Evolutionary conservation across 23 tunicate genomes (phyloP).

Genomic region (Trididemnum nubilum): DNA sequence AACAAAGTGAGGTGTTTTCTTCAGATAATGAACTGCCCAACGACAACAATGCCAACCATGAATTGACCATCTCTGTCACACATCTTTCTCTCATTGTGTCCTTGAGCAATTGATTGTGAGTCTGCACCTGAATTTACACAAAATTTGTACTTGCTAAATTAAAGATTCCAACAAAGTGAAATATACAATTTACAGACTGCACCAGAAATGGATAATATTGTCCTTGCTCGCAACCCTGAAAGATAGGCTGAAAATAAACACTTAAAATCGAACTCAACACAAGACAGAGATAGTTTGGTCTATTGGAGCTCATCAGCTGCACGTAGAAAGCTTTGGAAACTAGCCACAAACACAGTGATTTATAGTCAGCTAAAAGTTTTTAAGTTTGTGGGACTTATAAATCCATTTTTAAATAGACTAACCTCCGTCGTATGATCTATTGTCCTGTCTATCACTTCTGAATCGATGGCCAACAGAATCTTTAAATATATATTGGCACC

Average conservation of each 20-base stretch:
- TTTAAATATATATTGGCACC: constrained; percentile 72
- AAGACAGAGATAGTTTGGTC: too few relatives aligned
- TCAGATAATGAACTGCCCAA: not conserved
- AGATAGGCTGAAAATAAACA: too few relatives aligned
- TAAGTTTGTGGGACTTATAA: not conserved
- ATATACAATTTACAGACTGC: too few relatives aligned
- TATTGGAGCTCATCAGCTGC: too few relatives aligned
- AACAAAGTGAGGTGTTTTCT: constrained; percentile 33
- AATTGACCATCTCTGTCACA: constrained; percentile 69
- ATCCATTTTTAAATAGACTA: too few relatives aligned
- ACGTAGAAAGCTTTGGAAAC: not conserved
- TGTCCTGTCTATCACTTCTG: constrained; percentile 86
- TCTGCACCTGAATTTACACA: constrained; percentile 54
- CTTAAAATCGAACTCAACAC: too few relatives aligned
- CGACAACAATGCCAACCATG: constrained; percentile 63
- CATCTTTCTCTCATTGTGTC: constrained; percentile 91
- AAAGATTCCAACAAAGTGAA: too few relatives aligned
- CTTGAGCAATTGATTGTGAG: constrained; percentile 62
- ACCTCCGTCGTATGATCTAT: constrained; percentile 71
- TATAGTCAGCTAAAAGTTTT: too few relatives aligned
- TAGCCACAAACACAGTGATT: not conserved
- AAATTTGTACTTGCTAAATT: too few relatives aligned
- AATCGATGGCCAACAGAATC: constrained; percentile 77
- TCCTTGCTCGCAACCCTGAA: too few relatives aligned
- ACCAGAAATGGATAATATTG: too few relatives aligned